A percentile compares a stretch with the other conserved stretches of the same genome.
Evolutionary conservation across 2,113 vertebrate species (phyloP).

Genomic region (Boleophthalmus pectinirostris): DNA sequence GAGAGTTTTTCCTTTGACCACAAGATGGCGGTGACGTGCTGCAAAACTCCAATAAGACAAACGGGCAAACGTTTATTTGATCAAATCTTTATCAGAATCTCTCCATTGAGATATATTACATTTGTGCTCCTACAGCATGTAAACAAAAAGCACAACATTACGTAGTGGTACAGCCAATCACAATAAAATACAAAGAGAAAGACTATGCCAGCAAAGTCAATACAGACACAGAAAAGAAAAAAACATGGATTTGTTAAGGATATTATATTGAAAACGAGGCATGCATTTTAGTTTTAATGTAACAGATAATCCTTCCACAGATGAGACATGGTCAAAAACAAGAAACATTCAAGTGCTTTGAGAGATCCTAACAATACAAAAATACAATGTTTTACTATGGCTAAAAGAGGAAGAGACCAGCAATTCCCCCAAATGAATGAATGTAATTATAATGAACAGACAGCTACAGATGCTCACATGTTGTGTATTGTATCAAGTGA

Average conservation of each 20-base stretch:
- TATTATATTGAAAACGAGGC: slow-evolving; percentile 47
- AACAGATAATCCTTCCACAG: slow-evolving; percentile 31
- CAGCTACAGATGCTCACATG: not conserved
- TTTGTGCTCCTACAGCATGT: slow-evolving; percentile 67
- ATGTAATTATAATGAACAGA: slow-evolving; percentile 23
- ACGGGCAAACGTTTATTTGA: slow-evolving; percentile 51
- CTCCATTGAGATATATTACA: slow-evolving; percentile 76
- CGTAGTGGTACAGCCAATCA: slow-evolving; percentile 48
- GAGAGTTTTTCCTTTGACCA: not conserved
- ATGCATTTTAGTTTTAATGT: slow-evolving; percentile 45
- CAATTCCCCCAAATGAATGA: slow-evolving; percentile 63
- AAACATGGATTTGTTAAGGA: slow-evolving; percentile 24
- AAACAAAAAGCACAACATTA: slow-evolving; percentile 59
- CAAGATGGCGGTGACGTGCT: not conserved
- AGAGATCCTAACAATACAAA: slow-evolving; percentile 37
- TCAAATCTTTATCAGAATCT: slow-evolving; percentile 24
- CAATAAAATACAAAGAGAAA: slow-evolving; percentile 24
- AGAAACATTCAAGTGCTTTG: slow-evolving; percentile 52
- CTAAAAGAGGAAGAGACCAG: slow-evolving; percentile 72
- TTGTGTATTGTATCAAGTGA: no score
- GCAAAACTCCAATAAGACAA: not conserved
- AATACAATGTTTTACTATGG: slow-evolving; percentile 18
- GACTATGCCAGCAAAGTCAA: slow-evolving; percentile 79
- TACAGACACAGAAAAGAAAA: slow-evolving; percentile 30
- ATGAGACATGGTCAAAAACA: slow-evolving; percentile 2